Evolutionary conservation across 2,797 vertebrate species (phyloP).

Genomic region (Myotis daubentonii): DNA sequence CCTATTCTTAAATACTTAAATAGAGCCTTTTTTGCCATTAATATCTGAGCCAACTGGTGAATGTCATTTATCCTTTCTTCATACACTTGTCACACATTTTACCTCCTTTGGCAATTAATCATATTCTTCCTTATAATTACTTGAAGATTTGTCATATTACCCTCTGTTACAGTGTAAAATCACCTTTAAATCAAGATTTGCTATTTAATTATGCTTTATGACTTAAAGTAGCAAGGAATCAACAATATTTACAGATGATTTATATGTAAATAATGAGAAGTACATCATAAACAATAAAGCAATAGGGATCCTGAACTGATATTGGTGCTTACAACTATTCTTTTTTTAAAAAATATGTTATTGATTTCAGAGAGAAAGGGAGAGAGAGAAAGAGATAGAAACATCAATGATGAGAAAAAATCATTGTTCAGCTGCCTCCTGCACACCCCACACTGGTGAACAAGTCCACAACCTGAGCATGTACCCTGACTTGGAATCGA

Average conservation of each 20-base stretch:
- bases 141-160: neutral
- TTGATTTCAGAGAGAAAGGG: too few relatives aligned
- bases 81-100: neutral
- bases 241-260: neutral
- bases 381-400: too few relatives aligned
- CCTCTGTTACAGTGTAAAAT: neutral
- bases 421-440: too few relatives aligned
- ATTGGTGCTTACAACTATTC: neutral
- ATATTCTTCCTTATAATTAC: constrained; percentile 30
- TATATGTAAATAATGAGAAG: neutral
- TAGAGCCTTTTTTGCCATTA: neutral
- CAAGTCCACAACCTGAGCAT: too few relatives aligned
- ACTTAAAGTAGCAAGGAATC: neutral
- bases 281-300: constrained; percentile 46
- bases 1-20: neutral
- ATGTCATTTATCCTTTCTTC: neutral
- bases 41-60: neutral
- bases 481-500: too few relatives aligned
- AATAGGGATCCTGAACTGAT: neutral
- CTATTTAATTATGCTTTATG: constrained; percentile 41
- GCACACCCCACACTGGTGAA: too few relatives aligned
- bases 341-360: neutral
- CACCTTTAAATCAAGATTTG: neutral
- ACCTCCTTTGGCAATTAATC: constrained; percentile 20
- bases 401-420: too few relatives aligned